Conservation (phyloP, 1,140 invertebrate genomes). For the Euwallacea fornicatus region DNA sequence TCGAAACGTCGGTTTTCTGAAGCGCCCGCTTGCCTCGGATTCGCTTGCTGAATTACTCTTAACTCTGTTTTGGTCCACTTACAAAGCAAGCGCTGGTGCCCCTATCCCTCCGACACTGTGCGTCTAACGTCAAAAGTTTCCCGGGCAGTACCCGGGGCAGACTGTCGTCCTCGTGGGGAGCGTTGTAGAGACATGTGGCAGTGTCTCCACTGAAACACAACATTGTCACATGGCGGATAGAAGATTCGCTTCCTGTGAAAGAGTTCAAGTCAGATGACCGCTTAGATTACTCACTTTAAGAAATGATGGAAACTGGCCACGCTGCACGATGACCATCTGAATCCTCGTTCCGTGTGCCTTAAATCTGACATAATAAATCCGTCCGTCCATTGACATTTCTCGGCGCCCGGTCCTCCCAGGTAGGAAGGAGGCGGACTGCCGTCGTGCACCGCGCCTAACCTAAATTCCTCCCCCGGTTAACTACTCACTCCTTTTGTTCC, state of each 20-base stretch:
- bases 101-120: slow-evolving; percentile 89
- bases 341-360: slow-evolving; percentile 90
- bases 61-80: slow-evolving; percentile 54
- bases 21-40: no score
- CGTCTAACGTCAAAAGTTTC: slow-evolving; percentile 84
- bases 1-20: no score
- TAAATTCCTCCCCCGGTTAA: background rate
- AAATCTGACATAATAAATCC: slow-evolving; percentile 96
- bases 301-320: slow-evolving; percentile 95
- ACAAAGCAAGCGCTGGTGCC: slow-evolving; percentile 90
- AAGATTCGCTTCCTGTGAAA: background rate
- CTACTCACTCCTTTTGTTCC: background rate
- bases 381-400: slow-evolving; percentile 94
- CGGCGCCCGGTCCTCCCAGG: slow-evolving; percentile 91
- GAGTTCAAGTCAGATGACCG: background rate
- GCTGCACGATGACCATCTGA: slow-evolving; percentile 92
- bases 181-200: slow-evolving; percentile 90
- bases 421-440: slow-evolving; percentile 93
- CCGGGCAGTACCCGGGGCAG: slow-evolving; percentile 86
- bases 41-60: no score
- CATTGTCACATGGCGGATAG: background rate
- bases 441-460: slow-evolving; percentile 89
- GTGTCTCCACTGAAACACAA: slow-evolving; percentile 77
- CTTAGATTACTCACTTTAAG: slow-evolving; percentile 71
- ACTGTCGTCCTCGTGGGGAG: slow-evolving; percentile 89